Base-by-base conservation (phyloP, 2,797 vertebrate genomes). In the Chelon auratus region DNA sequence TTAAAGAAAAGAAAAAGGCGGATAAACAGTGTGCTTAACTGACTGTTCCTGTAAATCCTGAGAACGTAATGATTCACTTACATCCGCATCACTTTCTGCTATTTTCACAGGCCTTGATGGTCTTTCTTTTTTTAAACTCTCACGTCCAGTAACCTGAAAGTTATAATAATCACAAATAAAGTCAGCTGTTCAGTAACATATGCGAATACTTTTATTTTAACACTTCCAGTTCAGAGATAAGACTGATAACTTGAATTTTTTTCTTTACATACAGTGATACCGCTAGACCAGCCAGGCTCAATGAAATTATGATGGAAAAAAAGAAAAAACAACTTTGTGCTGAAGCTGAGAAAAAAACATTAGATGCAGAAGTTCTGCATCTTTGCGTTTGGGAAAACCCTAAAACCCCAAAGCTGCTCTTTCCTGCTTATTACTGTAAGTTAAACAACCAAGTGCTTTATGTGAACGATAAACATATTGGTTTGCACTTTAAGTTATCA, bases 11-110 rank as follows among this genome's bases (percentile, higher is more conserved):
- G 62, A 78, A 68, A 77, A 56, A 69, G 58, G 62, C 0, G 30
- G 62, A 83, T 82, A 85, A 81, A 83, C 47, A 80, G 26, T 56
- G 65, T 65, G 76, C 58, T 82, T 75, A 75, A 89, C 65, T 39
- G 43, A 47, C 62, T 50, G 57, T 62, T 63, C 71, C 61, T 81
- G 73, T 42, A 63, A 77, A 80, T 69, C 65, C 48, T 69, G 77
- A 80, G 66, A 84, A 77, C 68, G 47, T 48, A 76, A 76, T 14
- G 62, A 72, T 67, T 81, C 77, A 97, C 98, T 98, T 90, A 99
- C 98, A 77, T 99, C 97, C 66, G 94, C 95, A 86, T 99, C 96
- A 75, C 98, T 99, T 89, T 99, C 98, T 4, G 97, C 98, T 68
- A 99, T 96, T 93, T 95, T 97, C 89, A 99, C 94, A 4, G 97